A percentile compares a stretch with the other conserved stretches of the same genome.
phyloP scores from a whole-genome alignment of 2,888 invertebrate genomes.

The Lycophotia porphyrea region DNA sequence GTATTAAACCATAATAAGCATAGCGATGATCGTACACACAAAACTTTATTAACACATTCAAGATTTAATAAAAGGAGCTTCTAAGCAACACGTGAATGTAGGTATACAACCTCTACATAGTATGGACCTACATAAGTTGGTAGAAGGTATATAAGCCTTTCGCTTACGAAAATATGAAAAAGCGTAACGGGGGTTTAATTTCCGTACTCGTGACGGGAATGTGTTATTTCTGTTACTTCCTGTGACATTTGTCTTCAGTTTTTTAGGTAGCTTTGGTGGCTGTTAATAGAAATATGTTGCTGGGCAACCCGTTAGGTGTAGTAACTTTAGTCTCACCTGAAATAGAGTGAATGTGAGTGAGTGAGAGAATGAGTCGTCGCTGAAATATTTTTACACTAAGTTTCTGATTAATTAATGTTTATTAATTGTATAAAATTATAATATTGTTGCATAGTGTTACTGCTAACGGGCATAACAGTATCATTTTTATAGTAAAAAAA shows the following conservation, averaged over 20 bases:
- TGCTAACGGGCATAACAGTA: not conserved
- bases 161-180: conserved; percentile 15
- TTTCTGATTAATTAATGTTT: too few species aligned
- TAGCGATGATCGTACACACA: not conserved
- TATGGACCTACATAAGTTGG: not conserved
- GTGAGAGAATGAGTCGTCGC: too few species aligned
- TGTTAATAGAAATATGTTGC: not conserved
- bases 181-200: not conserved
- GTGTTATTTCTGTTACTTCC: not conserved
- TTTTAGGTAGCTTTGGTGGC: not conserved
- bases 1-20: not conserved
- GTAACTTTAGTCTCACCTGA: not conserved
- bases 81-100: not conserved
- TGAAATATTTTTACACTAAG: too few species aligned
- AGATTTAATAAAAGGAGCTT: conserved; percentile 31
- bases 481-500: not conserved
- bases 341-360: too few species aligned
- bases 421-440: too few species aligned
- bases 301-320: not conserved
- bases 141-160: conserved; percentile 1
- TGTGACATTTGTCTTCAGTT: not conserved
- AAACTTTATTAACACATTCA: conserved; percentile 21
- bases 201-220: not conserved
- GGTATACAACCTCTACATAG: not conserved
- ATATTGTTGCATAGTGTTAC: too few species aligned